Base-by-base conservation (phyloP, 1,140 invertebrate species). In the Drosophila bocqueti region DNA sequence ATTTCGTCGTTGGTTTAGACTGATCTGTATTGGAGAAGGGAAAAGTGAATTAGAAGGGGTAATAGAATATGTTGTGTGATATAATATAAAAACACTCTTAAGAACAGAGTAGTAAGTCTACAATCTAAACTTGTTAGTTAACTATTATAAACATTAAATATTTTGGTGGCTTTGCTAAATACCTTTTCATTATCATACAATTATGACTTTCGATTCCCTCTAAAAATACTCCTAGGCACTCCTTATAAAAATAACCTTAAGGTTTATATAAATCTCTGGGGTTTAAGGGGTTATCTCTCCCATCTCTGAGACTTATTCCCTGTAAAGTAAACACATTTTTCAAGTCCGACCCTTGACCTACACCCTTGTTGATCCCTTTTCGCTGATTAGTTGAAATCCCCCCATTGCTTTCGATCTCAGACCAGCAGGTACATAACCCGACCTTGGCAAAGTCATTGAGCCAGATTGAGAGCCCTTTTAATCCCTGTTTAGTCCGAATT, bases 1-100 rank as follows among this genome's bases (percentile, higher is more conserved):
- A 94, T 93, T 93, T 93, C 94, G 93, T 91, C 94, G 93, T 93
- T 92, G 91, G 93, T 95, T 94, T 94, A 95, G 95, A 94, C 94
- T 94, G 95, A 94, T 95, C 95, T 95, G 89, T 71, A 18, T 3
- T 10, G 1, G 1, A 36, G 8, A 9, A 38, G 9, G 16, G 0
- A 7, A 29, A n/a, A 10, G 10, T 5, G 16, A 7, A 45, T 43
- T 50, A 50, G n/a, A 4, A 2, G 34, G 24, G 10, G 52, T 4
- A n/a, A n/a, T n/a, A n/a, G n/a, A n/a, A 13, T 11, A 40, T n/a
- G 8, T 13, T 40, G 4, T 38, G 2, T 21, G 10, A 10, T n/a
- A n/a, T 29, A 54, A 31, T 5, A 34, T 24, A 24, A 24, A 24
- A 24, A 0, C 24, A 24, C 24, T 24, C 24, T 3, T 24, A 24